Conservation (phyloP, 2,113 vertebrate genomes). For the Motacilla alba region DNA sequence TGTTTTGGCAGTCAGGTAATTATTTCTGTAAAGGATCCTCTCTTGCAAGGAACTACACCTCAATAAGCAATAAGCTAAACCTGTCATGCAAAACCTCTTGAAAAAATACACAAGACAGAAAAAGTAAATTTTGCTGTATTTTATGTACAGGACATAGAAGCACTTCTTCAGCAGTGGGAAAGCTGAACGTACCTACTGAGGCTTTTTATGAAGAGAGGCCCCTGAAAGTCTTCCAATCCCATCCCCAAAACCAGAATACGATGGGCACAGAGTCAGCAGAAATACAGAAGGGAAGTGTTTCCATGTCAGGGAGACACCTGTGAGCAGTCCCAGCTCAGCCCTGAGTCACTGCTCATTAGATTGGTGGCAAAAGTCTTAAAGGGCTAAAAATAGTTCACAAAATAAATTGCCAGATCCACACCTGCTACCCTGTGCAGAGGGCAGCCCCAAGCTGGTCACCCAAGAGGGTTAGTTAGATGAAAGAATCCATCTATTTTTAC, state of each 20-base stretch:
- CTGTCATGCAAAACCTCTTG: not conserved
- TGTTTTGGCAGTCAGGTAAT: not conserved
- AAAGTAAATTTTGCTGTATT: not conserved
- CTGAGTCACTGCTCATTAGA: not conserved
- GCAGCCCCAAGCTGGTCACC: not conserved
- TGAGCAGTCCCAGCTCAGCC: not conserved
- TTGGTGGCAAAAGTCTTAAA: not conserved
- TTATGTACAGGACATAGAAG: not conserved
- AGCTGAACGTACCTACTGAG: not conserved
- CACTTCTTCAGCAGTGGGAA: not conserved
- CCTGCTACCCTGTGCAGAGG: not conserved
- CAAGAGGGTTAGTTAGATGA: not conserved
- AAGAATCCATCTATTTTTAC: not conserved
- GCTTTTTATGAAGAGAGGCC: not conserved
- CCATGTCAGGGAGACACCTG: not conserved
- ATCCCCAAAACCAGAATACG: not conserved
- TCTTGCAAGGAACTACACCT: not conserved
- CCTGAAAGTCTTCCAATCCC: not conserved
- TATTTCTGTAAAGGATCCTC: not conserved
- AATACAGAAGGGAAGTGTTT: not conserved
- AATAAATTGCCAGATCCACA: not conserved
- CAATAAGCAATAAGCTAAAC: not conserved
- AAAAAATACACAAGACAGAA: not conserved
- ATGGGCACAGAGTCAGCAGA: not conserved
- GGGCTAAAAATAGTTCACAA: not conserved